A percentile compares a stretch with the other conserved stretches of the same genome.
Conservation (phyloP, 2,888 invertebrate species). For the Camptogramma bilineatum region DNA sequence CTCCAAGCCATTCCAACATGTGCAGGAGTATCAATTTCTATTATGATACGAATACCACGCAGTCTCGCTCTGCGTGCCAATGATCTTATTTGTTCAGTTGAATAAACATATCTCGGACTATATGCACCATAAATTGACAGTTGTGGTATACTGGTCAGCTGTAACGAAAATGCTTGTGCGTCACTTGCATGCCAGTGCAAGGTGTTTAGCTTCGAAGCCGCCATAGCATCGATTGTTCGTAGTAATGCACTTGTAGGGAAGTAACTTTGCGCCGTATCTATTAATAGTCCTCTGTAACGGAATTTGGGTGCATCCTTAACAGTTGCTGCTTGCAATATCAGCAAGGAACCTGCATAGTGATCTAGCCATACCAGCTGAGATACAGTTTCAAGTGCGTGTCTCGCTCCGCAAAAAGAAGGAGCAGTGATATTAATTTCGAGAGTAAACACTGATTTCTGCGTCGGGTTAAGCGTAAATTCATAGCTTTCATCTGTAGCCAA, state of each 20-base stretch:
- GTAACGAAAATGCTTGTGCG: conserved; percentile 95
- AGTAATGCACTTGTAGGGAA: conserved; percentile 89
- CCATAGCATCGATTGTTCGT: conserved; percentile 93
- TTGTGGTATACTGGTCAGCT: conserved; percentile 89
- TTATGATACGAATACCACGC: conserved; percentile 93
- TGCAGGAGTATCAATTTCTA: conserved; percentile 95
- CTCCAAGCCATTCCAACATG: conserved; percentile 93
- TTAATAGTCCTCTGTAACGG: conserved; percentile 92
- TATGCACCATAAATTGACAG: conserved; percentile 92
- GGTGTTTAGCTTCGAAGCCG: conserved; percentile 94
- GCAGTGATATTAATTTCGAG: conserved; percentile 86
- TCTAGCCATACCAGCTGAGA: conserved; percentile 92
- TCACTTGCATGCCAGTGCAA: conserved; percentile 96
- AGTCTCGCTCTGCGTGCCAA: conserved; percentile 90
- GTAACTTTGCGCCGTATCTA: conserved; percentile 95
- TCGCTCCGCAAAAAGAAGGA: conserved; percentile 89
- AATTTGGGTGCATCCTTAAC: conserved; percentile 91
- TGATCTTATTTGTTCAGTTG: conserved; percentile 88
- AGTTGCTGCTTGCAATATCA: conserved; percentile 86
- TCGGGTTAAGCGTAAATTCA: conserved; percentile 83
- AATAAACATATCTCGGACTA: conserved; percentile 90
- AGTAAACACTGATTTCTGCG: conserved; percentile 66
- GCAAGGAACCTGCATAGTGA: conserved; percentile 83
- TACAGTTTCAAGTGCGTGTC: conserved; percentile 90
- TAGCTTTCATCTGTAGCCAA: conserved; percentile 91